Evolutionary conservation across 92 coral and sea anemone genomes (phyloP).

Genomic region (Epizoanthus illoricatus): DNA sequence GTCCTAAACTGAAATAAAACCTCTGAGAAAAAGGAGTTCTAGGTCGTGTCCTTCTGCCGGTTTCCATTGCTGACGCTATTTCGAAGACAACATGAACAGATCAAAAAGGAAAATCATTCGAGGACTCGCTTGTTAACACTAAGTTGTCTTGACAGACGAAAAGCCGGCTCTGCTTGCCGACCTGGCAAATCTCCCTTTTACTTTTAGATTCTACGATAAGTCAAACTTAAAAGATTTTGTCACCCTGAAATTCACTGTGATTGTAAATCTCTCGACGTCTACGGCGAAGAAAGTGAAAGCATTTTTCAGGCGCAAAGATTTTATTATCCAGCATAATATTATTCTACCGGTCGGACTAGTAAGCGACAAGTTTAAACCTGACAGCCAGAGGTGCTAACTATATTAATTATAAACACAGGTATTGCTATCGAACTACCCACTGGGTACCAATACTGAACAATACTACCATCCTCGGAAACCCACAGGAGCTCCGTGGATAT

Average conservation of each 20-base stretch:
- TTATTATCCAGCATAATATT: neutral
- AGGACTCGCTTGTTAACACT: too few relatives aligned
- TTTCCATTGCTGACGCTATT: constrained; percentile 3
- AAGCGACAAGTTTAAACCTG: constrained; percentile 11
- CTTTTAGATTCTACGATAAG: too few relatives aligned
- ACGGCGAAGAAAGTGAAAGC: constrained; percentile 1
- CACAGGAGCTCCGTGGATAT: too few relatives aligned
- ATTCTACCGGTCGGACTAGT: constrained; percentile 20
- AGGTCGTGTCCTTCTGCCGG: constrained; percentile 34
- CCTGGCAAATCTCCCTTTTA: too few relatives aligned
- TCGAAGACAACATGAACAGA: neutral
- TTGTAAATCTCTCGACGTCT: neutral
- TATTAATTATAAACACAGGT: too few relatives aligned
- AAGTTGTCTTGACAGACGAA: too few relatives aligned
- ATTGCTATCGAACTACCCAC: neutral
- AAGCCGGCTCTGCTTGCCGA: too few relatives aligned
- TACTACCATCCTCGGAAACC: too few relatives aligned
- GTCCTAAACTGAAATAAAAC: constrained; percentile 67
- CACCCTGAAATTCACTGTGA: too few relatives aligned
- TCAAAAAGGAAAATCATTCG: too few relatives aligned
- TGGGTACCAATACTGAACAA: neutral
- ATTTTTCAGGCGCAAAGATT: neutral
- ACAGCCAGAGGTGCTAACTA: neutral
- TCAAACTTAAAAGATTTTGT: neutral
- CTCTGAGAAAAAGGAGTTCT: constrained; percentile 57